These are phyloP conservation scores for Aepyceros melampus DNA, from an alignment of 2,113 vertebrate species.

Conservation along the genomic window DNA sequence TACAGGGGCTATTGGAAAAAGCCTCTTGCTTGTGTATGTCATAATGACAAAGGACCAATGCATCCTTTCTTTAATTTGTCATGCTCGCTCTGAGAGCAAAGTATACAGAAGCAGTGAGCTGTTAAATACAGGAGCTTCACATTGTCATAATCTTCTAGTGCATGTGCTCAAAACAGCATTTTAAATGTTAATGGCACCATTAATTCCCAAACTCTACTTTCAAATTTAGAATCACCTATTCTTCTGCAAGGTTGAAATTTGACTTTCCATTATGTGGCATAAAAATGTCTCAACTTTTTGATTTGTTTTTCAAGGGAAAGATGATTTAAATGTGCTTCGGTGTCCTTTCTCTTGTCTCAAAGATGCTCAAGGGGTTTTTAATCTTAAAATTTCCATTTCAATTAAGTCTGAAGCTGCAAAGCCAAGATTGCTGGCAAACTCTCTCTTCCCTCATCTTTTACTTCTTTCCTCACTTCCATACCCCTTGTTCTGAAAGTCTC, in stretches of 20 bases:
- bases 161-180: neutral
- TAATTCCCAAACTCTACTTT: conserved; percentile 39
- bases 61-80: neutral
- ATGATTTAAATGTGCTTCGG: neutral
- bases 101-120: neutral
- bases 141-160: conserved; percentile 22
- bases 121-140: neutral
- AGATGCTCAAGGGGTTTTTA: conserved; percentile 20
- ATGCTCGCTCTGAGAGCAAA: neutral
- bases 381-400: conserved; percentile 32
- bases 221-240: conserved; percentile 24
- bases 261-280: conserved; percentile 12
- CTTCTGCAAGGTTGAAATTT: conserved; percentile 20
- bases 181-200: conserved; percentile 51
- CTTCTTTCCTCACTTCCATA: neutral
- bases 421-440: neutral
- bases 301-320: conserved; percentile 37
- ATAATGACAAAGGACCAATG: neutral
- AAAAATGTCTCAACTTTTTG: conserved; percentile 28
- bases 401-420: neutral
- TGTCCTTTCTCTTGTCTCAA: conserved; percentile 13
- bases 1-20: neutral
- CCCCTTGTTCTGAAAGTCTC: neutral
- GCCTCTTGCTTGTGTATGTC: neutral
- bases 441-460: neutral